Conservation (phyloP, 2,797 vertebrate genomes). For the Apogon hyalosoma region DNA sequence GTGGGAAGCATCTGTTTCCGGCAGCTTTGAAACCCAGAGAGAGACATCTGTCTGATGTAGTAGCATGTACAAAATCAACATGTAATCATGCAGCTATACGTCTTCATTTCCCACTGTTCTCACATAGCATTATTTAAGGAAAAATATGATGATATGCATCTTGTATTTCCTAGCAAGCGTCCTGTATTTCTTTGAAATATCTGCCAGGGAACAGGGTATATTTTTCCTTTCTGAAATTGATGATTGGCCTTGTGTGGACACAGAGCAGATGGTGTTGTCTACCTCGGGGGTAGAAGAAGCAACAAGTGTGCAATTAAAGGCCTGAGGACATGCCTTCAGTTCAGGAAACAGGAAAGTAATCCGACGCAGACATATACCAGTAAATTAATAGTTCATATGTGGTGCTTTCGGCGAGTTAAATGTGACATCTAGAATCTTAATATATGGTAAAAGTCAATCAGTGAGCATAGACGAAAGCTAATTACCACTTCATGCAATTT, state of each 20-base stretch:
- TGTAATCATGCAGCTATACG: constrained; percentile 2
- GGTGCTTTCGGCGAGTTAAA: constrained; percentile 20
- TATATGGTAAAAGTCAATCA: constrained; percentile 27
- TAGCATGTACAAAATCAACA: constrained; percentile 34
- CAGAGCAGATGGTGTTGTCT: constrained; percentile 80
- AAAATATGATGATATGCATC: neutral
- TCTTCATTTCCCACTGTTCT: neutral
- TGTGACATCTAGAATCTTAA: constrained; percentile 18
- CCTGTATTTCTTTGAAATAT: constrained; percentile 65
- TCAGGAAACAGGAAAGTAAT: constrained; percentile 52
- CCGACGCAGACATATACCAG: constrained; percentile 26
- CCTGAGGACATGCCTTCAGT: constrained; percentile 57
- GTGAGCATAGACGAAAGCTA: constrained; percentile 21
- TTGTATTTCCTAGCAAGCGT: constrained; percentile 41
- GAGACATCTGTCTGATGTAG: constrained; percentile 66
- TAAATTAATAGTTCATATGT: constrained; percentile 34
- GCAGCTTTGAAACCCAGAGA: constrained; percentile 63
- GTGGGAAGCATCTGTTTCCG: constrained; percentile 77
- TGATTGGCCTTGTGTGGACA: constrained; percentile 63
- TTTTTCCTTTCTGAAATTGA: constrained; percentile 71
- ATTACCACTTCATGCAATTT: constrained; percentile 28
- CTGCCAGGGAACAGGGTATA: constrained; percentile 66
- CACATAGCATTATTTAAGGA: neutral
- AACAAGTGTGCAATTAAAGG: constrained; percentile 83
- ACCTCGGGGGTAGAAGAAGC: constrained; percentile 57